Percentiles rank a stretch among this genome's conserved stretches.
Evolutionary conservation across 1,140 invertebrate genomes (phyloP).

Genomic region (Augochlora pura): DNA sequence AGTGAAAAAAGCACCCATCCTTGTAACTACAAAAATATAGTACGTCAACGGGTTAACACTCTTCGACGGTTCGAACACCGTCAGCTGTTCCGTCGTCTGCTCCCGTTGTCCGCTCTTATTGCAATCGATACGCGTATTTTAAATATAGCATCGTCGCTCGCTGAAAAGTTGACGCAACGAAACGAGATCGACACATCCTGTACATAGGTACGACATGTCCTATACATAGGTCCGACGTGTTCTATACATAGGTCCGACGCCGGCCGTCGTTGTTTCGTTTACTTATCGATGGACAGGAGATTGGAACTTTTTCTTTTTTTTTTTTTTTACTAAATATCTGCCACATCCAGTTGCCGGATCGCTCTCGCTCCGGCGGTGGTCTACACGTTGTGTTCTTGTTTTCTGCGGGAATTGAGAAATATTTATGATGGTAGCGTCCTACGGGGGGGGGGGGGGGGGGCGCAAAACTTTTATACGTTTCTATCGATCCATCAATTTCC

Average conservation of each 20-base stretch:
- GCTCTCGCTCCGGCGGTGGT: constrained; percentile 4
- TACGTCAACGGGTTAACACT: no score
- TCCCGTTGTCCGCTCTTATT: neutral
- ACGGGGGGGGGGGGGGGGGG: no score
- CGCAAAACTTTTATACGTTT: constrained; percentile 11
- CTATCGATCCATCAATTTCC: neutral
- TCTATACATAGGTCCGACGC: neutral
- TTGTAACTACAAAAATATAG: no score
- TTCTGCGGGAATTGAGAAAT: neutral
- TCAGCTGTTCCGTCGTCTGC: no score
- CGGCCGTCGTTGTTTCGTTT: neutral
- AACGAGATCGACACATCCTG: neutral
- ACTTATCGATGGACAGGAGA: constrained; percentile 20
- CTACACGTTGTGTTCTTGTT: neutral
- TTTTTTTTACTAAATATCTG: constrained; percentile 18
- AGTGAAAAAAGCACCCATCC: no score
- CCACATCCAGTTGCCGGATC: constrained; percentile 1
- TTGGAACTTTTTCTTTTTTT: constrained; percentile 25
- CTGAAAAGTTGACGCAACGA: neutral
- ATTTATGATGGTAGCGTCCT: neutral
- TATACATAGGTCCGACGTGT: neutral
- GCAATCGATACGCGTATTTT: constrained; percentile 1
- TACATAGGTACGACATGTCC: no score
- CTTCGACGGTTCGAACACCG: no score
- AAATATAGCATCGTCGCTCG: neutral